Conservation (phyloP, 37 sponge, comb jelly and placozoan genomes). For the Eunapius fragilis region DNA sequence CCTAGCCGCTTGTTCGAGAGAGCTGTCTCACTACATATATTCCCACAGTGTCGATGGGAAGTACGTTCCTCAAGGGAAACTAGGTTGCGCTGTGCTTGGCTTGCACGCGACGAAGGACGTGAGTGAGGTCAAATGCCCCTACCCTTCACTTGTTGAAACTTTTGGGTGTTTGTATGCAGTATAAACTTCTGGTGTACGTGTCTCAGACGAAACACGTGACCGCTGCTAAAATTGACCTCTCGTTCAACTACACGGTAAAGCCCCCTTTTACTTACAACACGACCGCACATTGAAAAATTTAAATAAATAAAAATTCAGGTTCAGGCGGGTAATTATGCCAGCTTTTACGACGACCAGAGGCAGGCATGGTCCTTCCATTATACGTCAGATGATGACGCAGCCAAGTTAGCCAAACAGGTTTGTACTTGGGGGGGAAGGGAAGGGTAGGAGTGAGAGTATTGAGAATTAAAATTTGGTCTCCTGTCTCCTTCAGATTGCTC, state of each 20-base stretch:
- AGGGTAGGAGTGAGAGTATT: not conserved
- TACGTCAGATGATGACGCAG: slow-evolving; percentile 44
- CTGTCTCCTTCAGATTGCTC: slow-evolving; percentile 42
- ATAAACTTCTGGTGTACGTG: slow-evolving; percentile 86
- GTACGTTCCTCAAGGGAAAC: slow-evolving; percentile 82
- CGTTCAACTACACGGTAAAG: slow-evolving; percentile 78
- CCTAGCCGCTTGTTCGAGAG: not conserved
- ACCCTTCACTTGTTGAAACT: not conserved
- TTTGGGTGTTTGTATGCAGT: slow-evolving; percentile 43
- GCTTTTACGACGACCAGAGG: slow-evolving; percentile 93
- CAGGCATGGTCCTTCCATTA: slow-evolving; percentile 91
- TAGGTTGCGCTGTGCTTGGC: slow-evolving; percentile 82
- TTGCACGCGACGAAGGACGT: slow-evolving; percentile 71
- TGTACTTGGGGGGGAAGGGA: not conserved
- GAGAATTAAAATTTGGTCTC: not conserved
- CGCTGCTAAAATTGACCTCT: slow-evolving; percentile 62
- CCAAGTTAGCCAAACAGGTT: slow-evolving; percentile 80
- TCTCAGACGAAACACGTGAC: slow-evolving; percentile 69
- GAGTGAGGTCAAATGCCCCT: not conserved
- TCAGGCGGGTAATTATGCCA: slow-evolving; percentile 84
- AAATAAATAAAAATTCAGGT: slow-evolving; percentile 22
- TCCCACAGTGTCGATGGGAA: slow-evolving; percentile 74
- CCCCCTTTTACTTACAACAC: not conserved
- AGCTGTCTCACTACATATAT: not conserved
- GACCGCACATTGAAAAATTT: too few species aligned